Evolutionary conservation across 2,797 vertebrate species (phyloP), one percentile per base, ranked within the genome.

Genomic region (Pelobates cultripes): DNA sequence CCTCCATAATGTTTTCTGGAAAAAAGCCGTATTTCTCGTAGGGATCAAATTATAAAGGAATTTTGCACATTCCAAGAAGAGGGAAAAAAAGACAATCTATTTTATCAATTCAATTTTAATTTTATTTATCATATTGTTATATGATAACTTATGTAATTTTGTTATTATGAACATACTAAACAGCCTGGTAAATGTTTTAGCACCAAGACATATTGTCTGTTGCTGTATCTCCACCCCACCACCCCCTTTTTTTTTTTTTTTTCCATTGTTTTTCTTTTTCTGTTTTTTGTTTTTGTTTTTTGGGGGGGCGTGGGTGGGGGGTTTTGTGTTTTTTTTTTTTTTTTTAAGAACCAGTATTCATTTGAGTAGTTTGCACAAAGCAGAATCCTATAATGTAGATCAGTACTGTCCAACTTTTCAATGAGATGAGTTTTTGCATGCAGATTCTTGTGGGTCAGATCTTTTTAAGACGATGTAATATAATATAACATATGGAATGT

Each of bases 131-230:
- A 85, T 69, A 0, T 77, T 47, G 68, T 7, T 7, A 70, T 64
- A 74, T 73, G 10, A 86, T 5, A 51, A 53, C 70, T 85, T 68
- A 64, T 87, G 61, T 43, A 71, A 79, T 60, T 79, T 61, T 83
- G 86, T 28, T 28, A 28, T 28, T 75, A 85, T 87, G 89, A 86
- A 89, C 90, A 89, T 91, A 91, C 89, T 91, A 91, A 91, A 91
- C 90, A 91, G 87, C 90, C 92, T 83, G 87, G 84, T 85, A 88
- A 87, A 88, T 87, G 87, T 88, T 89, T 86, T 82, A 92, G 88
- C 88, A 88, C 80, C 83, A 85, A 84, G 88, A 89, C 14, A 12
- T 83, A 81, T 86, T 89, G 86, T 91, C 89, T 3, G 71, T 66
- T 63, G 55, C 14, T 15, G 8, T 3, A 4, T 12, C 55, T 57